Base-by-base conservation (phyloP, 2,797 vertebrate genomes). In the Lepus townsendii region DNA sequence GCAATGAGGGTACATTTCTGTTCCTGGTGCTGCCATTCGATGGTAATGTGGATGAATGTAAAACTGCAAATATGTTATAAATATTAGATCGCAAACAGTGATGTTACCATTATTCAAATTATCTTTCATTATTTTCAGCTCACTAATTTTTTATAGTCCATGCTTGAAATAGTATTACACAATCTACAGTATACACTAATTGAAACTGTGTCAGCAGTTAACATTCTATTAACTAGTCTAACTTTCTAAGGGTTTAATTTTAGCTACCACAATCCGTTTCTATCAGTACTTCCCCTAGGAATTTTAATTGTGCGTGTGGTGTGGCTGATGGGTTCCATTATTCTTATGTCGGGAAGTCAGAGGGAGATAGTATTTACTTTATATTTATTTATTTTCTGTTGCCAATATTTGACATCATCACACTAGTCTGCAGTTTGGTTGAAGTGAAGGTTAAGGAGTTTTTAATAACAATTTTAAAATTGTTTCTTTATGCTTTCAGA, bases 111-210 rank as follows among this genome's bases (percentile, higher is more conserved):
- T 96, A 96, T 97, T 97, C 90, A 95, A 93, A 97, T 95, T 94
- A 97, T 93, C 93, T 90, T 95, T 94, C 90, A 94, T 97, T 97
- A 96, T 96, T 96, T 97, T 95, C 96, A 93, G 80, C 88, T 97
- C 94, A 93, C 94, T 96, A 96, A 94, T 94, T 94, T 96, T 97
- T 95, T 97, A 96, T 90, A 95, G 75, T 60, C 60, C 75, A 93
- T 80, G 96, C 94, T 69, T 96, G 93, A 95, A 95, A 96, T 94
- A 96, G 95, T 89, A 73, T 95, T 96, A 95, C 78, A 42, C 78
- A 96, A 71, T 94, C 88, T 93, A 82, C 72, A 96, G 71, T 82
- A 92, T 52, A 90, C 79, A 77, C 85, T 97, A 96, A 97, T 96
- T 93, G 96, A 96, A 95, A 92, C 88, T 79, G 68, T 93, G 78